Conservation (phyloP, 2,888 invertebrate genomes). For the Chrysina gloriosa region DNA sequence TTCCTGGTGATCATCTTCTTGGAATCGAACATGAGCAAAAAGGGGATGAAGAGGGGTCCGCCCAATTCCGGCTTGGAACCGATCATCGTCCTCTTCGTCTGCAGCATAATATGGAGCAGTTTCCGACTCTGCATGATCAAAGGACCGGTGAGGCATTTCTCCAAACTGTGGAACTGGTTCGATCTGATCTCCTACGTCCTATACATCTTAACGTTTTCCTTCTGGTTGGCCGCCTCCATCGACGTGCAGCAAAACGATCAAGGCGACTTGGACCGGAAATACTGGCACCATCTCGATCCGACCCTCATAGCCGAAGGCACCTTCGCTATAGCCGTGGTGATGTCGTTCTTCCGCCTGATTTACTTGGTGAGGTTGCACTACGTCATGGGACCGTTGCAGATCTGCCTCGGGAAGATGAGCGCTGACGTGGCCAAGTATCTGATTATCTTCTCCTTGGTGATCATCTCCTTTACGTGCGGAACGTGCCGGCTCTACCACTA, state of each 20-base stretch:
- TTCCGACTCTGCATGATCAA: conserved; percentile 69
- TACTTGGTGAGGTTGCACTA: conserved; percentile 73
- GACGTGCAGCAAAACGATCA: conserved; percentile 66
- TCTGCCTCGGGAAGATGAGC: conserved; percentile 76
- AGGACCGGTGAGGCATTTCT: conserved; percentile 70
- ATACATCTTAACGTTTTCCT: conserved; percentile 71
- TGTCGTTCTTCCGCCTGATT: conserved; percentile 74
- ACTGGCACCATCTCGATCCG: conserved; percentile 75
- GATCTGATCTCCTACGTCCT: conserved; percentile 71
- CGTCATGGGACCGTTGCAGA: conserved; percentile 74
- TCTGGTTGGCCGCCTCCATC: conserved; percentile 72
- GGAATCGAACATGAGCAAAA: conserved; percentile 72
- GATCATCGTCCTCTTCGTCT: conserved; percentile 66
- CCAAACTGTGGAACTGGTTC: conserved; percentile 73
- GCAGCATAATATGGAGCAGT: conserved; percentile 70
- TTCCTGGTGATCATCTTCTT: conserved; percentile 74
- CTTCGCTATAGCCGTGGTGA: conserved; percentile 74
- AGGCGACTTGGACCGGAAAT: conserved; percentile 70
- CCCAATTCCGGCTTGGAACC: conserved; percentile 70
- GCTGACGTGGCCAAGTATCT: conserved; percentile 74
- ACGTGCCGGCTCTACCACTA: conserved; percentile 74
- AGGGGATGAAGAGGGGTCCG: conserved; percentile 69
- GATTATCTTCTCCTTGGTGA: conserved; percentile 71
- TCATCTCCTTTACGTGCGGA: conserved; percentile 72
- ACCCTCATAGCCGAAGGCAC: conserved; percentile 74